Conservation (phyloP, 2,797 vertebrate genomes). For the Brachyrhaphis roseni region DNA sequence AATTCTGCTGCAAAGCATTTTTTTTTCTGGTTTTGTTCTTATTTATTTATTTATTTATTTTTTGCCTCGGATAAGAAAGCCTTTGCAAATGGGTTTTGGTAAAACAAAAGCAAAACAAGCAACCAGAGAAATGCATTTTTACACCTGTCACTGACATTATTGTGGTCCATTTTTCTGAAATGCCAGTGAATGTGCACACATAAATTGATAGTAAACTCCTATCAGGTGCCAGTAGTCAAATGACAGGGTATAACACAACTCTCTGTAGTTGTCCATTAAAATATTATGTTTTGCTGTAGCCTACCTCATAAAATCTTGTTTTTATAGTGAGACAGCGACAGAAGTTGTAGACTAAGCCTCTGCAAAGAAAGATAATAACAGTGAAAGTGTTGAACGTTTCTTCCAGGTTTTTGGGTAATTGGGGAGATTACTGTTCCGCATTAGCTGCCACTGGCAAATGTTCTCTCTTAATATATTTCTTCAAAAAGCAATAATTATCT, state of each 20-base stretch:
- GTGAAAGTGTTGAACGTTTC: background rate
- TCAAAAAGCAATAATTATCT: background rate
- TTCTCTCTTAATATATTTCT: background rate
- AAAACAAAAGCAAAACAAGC: constrained; percentile 39
- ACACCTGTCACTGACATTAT: constrained; percentile 6
- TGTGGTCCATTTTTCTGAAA: constrained; percentile 4
- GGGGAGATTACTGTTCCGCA: background rate
- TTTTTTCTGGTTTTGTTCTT: constrained; percentile 22
- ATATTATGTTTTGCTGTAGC: too few species aligned
- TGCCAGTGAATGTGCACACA: background rate
- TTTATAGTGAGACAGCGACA: background rate
- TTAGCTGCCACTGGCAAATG: background rate
- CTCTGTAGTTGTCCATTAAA: background rate
- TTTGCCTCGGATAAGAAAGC: constrained; percentile 37
- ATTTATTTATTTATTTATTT: constrained; percentile 27
- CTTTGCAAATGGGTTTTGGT: constrained; percentile 30
- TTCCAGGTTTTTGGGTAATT: background rate
- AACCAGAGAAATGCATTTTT: constrained; percentile 17
- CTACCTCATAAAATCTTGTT: background rate
- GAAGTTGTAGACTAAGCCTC: background rate
- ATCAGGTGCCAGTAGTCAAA: background rate
- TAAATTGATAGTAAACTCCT: background rate
- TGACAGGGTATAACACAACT: background rate
- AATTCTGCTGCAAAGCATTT: constrained; percentile 24
- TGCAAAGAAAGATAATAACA: background rate